Evolutionary conservation across 1,140 invertebrate species (phyloP), one percentile per base, ranked within the genome.

Genomic region (Sycobia sp.): DNA sequence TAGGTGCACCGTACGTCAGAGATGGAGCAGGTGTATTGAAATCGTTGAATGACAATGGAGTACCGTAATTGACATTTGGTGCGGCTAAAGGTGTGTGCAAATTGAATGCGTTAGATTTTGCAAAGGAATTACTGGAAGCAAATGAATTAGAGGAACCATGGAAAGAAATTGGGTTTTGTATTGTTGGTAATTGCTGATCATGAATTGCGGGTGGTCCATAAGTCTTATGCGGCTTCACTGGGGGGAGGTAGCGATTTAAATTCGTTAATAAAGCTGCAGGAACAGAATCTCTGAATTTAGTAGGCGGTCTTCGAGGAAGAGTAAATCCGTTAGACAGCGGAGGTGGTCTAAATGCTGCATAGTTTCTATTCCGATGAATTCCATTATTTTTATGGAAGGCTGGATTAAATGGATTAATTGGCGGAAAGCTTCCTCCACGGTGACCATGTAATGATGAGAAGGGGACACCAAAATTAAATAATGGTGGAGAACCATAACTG

Each of bases 241-340:
- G 71, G 79, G 85, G 75, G 22, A 79, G n/a, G 23, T 78, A 62
- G 83, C 87, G 57, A 87, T 87, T 73, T 4, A 80, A 46, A 49
- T 68, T 71, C 2, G 68, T 67, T 10, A 78, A 75, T 2, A 91
- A 70, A 1, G 88, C 88, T 47, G 80, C 78, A 4, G 90, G 90
- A 2, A 91, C 86, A 1, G 86, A 84, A 27, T 90, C 88, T 53
- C 88, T 83, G 71, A 90, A 91, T 68, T 87, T 85, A 8, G 70
- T 82, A 66, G 69, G 82, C 22, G 72, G 76, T 60, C 66, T 80
- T 75, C 71, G 80, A 68, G 67, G 83, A 55, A 70, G 83, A 67
- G 69, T 74, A 65, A 74, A 75, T 68, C 66, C 69, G 32, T 69
- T 73, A 4, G 73, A 68, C 4, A 75, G 75, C 0, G 80, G 61